These are phyloP conservation scores for Gavia stellata DNA, from an alignment of 2,113 vertebrate genomes.

Conservation along the genomic window DNA sequence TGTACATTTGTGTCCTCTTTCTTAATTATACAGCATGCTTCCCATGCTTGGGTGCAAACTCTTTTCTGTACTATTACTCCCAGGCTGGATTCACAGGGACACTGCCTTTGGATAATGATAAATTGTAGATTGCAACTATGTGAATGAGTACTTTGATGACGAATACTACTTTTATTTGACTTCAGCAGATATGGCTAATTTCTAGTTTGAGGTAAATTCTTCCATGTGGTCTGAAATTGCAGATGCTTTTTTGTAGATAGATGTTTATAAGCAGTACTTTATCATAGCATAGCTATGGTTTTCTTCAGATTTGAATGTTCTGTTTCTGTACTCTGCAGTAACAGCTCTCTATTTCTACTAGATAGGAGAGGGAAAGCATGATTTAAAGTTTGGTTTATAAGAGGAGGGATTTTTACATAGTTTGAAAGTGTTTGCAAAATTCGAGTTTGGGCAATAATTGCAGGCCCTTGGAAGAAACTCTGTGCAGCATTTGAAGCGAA, in stretches of 20 bases:
- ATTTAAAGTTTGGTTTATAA: constrained; percentile 25
- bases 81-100: not conserved
- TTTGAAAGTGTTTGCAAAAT: not conserved
- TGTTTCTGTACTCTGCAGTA: not conserved
- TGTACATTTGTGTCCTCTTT: not conserved
- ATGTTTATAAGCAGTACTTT: not conserved
- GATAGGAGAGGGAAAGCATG: not conserved
- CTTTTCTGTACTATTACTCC: not conserved
- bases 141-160: not conserved
- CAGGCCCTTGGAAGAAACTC: not conserved
- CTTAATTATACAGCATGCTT: not conserved
- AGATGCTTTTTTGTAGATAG: not conserved
- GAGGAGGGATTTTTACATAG: not conserved
- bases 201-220: not conserved
- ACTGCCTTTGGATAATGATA: not conserved
- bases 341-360: not conserved
- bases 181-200: not conserved
- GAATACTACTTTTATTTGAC: not conserved
- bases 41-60: not conserved
- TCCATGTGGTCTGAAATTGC: not conserved
- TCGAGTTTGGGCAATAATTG: not conserved
- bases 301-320: not conserved
- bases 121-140: not conserved
- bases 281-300: not conserved
- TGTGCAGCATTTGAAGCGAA: not conserved